Conservation (phyloP, 2,113 vertebrate species). For the Piprites chloris region DNA sequence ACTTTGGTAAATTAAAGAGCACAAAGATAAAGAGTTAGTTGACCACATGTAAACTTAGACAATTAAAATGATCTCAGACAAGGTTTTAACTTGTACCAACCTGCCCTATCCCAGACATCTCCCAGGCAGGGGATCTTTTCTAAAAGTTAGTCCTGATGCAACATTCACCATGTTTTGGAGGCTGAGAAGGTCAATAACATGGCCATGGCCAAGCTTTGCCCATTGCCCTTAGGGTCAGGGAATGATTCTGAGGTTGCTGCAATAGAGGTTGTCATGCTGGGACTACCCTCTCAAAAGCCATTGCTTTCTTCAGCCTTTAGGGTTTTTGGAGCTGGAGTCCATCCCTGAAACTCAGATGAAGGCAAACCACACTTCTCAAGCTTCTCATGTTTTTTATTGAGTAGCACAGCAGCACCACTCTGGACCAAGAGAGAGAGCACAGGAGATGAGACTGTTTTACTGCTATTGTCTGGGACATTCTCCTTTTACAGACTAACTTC, state of each 20-base stretch:
- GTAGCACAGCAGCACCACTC: background rate
- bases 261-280: background rate
- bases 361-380: fast-evolving
- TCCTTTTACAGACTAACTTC: background rate
- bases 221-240: background rate
- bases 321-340: background rate
- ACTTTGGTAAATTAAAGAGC: background rate
- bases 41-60: background rate
- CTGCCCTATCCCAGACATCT: background rate
- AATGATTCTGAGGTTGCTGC: background rate
- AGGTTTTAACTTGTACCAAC: background rate
- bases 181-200: background rate
- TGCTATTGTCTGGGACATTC: background rate
- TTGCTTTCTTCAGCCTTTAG: background rate
- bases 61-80: background rate
- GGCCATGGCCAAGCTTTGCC: background rate
- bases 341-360: background rate
- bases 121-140: background rate
- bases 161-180: background rate
- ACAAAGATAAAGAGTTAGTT: background rate
- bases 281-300: background rate
- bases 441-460: background rate
- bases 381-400: fast-evolving
- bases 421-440: background rate
- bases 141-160: background rate